phyloP scores from a whole-genome alignment of 1,140 invertebrate species.

The Drosophila trapezifrons region DNA sequence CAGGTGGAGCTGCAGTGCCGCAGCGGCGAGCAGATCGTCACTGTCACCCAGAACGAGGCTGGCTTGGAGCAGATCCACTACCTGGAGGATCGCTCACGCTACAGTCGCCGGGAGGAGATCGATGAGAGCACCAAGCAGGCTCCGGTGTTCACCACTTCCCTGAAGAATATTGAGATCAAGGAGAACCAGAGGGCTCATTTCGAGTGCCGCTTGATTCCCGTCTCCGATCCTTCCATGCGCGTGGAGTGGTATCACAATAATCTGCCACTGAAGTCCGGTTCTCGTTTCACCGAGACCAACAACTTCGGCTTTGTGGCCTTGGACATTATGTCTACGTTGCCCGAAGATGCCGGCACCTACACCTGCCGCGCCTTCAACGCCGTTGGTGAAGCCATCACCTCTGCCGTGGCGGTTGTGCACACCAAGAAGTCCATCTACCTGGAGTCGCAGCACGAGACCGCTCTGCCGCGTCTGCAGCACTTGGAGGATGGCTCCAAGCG shows the following conservation, averaged over 20 bases:
- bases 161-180: constrained; percentile 95
- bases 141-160: constrained; percentile 94
- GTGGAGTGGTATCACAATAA: constrained; percentile 99
- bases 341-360: constrained; percentile 96
- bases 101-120: constrained; percentile 89
- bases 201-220: constrained; percentile 97
- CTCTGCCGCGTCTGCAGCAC: constrained; percentile 91
- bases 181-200: constrained; percentile 98
- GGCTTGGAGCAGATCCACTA: constrained; percentile 94
- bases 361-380: constrained; percentile 94
- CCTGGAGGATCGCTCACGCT: constrained; percentile 92
- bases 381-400: constrained; percentile 93
- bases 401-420: constrained; percentile 90
- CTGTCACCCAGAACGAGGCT: constrained; percentile 92
- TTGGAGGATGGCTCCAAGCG: constrained; percentile 93
- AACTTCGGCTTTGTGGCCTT: constrained; percentile 97
- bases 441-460: constrained; percentile 93
- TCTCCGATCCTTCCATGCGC: constrained; percentile 97
- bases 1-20: constrained; percentile 89
- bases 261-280: constrained; percentile 93
- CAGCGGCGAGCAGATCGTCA: constrained; percentile 91
- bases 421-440: constrained; percentile 94
- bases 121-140: constrained; percentile 95
- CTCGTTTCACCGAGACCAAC: constrained; percentile 95
- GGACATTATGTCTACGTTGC: constrained; percentile 95